Percentiles rank a stretch among this genome's conserved stretches.
Evolutionary conservation across 2,797 vertebrate genomes (phyloP).

Genomic region (Melanogrammus aeglefinus): DNA sequence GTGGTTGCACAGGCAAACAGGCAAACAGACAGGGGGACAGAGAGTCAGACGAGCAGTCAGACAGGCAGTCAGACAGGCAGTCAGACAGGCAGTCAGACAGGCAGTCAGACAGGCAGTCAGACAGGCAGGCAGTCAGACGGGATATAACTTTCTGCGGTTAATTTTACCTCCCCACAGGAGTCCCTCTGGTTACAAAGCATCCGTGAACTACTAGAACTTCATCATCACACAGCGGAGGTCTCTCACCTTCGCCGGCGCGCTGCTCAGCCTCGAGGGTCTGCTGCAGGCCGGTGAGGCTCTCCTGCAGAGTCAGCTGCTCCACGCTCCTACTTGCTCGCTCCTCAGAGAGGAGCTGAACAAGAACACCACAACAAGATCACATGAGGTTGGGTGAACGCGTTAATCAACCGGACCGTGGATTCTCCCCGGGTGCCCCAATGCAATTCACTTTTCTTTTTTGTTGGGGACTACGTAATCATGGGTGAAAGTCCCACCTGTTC

Average conservation of each 20-base stretch:
- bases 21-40: not conserved
- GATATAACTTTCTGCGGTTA: not conserved
- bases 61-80: not conserved
- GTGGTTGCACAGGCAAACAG: not conserved
- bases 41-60: not conserved
- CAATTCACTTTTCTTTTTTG: not conserved
- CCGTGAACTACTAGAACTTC: not conserved
- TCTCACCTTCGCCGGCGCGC: constrained; percentile 61
- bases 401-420: too few species aligned
- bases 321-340: constrained; percentile 76
- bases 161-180: not conserved
- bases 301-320: constrained; percentile 74
- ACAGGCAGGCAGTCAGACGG: not conserved
- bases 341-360: not conserved
- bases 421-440: not conserved
- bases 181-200: not conserved
- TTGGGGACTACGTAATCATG: not conserved
- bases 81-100: not conserved
- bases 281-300: constrained; percentile 73
- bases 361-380: not conserved
- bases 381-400: not conserved
- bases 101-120: not conserved
- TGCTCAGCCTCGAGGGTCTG: constrained; percentile 71
- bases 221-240: constrained; percentile 8
- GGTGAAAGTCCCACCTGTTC: constrained; percentile 58